These are phyloP conservation scores for Acanthoscelides obtectus DNA, from an alignment of 2,888 invertebrate genomes.

Conservation along the genomic window DNA sequence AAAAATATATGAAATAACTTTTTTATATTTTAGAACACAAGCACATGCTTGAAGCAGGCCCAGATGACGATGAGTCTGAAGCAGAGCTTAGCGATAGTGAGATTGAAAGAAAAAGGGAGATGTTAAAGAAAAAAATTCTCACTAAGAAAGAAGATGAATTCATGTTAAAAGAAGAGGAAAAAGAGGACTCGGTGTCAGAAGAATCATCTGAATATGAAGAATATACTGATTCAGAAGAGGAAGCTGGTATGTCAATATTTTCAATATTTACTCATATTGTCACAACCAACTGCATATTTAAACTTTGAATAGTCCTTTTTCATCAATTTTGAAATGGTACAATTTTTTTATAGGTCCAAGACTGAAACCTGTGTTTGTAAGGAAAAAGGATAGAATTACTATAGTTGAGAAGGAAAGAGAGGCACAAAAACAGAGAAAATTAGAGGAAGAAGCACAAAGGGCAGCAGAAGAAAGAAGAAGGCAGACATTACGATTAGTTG, in stretches of 20 bases:
- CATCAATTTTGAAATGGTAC: not conserved
- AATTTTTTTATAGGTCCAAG: slow-evolving; percentile 61
- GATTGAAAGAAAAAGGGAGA: slow-evolving; percentile 74
- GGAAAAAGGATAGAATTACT: slow-evolving; percentile 90
- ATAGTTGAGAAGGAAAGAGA: slow-evolving; percentile 92
- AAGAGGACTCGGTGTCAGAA: slow-evolving; percentile 61
- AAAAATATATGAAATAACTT: not conserved
- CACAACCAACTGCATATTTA: too few species aligned
- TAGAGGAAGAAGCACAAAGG: slow-evolving; percentile 77
- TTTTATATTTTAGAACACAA: slow-evolving; percentile 36
- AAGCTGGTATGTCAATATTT: slow-evolving; percentile 53
- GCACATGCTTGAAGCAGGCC: slow-evolving; percentile 46
- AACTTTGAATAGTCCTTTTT: not conserved
- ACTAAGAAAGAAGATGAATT: slow-evolving; percentile 71
- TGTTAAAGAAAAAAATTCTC: slow-evolving; percentile 62
- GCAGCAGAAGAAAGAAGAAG: slow-evolving; percentile 83
- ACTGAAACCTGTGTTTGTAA: slow-evolving; percentile 91
- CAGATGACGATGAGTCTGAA: slow-evolving; percentile 65
- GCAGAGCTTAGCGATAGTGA: slow-evolving; percentile 82
- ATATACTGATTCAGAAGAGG: slow-evolving; percentile 85
- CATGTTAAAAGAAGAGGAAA: slow-evolving; percentile 71
- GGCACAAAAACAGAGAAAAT: slow-evolving; percentile 75
- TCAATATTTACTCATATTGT: not conserved
- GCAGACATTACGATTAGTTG: slow-evolving; percentile 85
- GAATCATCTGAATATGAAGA: slow-evolving; percentile 82